Percentiles rank a stretch among this genome's conserved stretches.
Conservation (phyloP, 2,113 vertebrate species). For the Mesocricetus auratus region DNA sequence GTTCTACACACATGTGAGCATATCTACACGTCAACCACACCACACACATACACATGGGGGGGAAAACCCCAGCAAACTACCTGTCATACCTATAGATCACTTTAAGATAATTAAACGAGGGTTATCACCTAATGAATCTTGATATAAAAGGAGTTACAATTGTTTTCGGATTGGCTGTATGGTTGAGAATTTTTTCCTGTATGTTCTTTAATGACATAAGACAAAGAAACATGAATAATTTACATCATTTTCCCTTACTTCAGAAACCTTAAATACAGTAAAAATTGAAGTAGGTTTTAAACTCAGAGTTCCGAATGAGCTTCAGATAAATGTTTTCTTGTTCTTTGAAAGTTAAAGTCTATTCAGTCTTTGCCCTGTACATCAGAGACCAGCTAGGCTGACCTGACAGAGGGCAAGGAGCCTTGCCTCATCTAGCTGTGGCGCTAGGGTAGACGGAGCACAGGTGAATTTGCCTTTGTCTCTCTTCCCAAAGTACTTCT, state of each 20-base stretch:
- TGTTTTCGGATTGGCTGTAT: neutral
- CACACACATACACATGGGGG: neutral
- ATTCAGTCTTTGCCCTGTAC: neutral
- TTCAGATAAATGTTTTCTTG: neutral
- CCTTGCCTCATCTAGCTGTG: neutral
- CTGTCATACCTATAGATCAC: neutral
- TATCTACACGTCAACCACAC: neutral
- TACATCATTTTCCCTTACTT: neutral
- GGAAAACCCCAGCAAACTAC: no score
- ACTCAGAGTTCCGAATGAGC: neutral
- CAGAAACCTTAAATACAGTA: constrained; percentile 9
- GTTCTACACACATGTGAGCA: no score
- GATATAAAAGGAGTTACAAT: neutral
- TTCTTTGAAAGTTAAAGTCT: constrained; percentile 33
- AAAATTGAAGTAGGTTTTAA: neutral
- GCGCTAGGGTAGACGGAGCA: neutral
- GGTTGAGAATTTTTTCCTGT: neutral
- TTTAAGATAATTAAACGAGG: constrained; percentile 17
- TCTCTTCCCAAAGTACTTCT: neutral
- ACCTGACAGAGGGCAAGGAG: neutral
- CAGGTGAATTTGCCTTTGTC: neutral
- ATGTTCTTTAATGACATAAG: neutral
- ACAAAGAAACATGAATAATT: neutral
- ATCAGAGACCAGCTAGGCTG: neutral
- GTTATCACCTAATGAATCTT: neutral